Evolutionary conservation across 2,113 vertebrate genomes (phyloP).

Genomic region (Megaleporinus macrocephalus): DNA sequence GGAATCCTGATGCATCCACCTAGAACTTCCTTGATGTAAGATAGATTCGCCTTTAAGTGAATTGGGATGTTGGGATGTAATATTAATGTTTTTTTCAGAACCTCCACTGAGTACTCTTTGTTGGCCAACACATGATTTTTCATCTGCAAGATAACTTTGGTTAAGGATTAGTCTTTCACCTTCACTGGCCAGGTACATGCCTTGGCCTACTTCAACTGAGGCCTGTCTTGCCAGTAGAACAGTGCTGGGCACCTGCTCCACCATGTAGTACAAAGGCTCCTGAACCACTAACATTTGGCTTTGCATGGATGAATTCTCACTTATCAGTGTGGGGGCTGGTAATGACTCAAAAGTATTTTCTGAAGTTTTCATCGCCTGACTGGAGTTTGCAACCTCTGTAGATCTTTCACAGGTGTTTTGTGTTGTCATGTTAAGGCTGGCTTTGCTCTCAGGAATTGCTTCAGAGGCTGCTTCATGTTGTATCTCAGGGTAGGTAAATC

Average conservation of each 20-base stretch:
- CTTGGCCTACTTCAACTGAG: constrained; percentile 55
- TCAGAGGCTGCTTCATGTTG: background rate
- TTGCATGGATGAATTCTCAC: background rate
- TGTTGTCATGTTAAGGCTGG: background rate
- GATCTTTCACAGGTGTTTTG: background rate
- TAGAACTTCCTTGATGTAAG: background rate
- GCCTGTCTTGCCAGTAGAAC: constrained; percentile 62
- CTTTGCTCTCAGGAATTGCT: background rate
- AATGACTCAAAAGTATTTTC: background rate
- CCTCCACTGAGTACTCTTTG: background rate
- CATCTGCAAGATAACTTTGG: background rate
- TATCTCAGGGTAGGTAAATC: constrained; percentile 65
- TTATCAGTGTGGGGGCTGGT: background rate
- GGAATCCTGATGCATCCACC: background rate
- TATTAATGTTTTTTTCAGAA: background rate
- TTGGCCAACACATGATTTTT: background rate
- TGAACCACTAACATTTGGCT: constrained; percentile 53
- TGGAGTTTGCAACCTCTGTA: background rate
- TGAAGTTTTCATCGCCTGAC: background rate
- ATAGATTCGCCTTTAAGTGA: background rate
- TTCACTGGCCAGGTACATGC: constrained; percentile 53
- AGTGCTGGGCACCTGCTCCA: constrained; percentile 39
- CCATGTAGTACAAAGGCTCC: constrained; percentile 57
- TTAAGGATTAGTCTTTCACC: background rate
- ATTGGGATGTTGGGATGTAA: background rate